Evolutionary conservation across 2,113 vertebrate genomes (phyloP), one percentile per base, ranked within the genome.

Genomic region (Antechinus stuartii): DNA sequence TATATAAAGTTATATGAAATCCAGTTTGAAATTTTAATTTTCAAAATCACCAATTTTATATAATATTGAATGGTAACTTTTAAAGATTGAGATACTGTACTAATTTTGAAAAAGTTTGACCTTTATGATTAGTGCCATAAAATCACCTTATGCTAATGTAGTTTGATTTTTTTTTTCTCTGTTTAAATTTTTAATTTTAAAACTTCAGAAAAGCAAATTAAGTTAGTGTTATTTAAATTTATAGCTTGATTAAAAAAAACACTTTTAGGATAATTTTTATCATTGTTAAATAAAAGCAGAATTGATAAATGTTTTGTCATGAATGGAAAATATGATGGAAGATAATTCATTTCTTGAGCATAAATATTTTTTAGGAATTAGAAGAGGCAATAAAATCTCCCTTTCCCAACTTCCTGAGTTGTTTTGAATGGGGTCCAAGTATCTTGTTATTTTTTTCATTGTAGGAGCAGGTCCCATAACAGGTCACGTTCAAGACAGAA

Each of bases 381-480:
- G 19, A 84, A 23, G n/a, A 76, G 35, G 14, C 61, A 76, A n/a
- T n/a, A n/a, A 35, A 84, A 84, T 23, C 16, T 84, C 42, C 35
- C 1, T 84, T 84, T 84, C n/a, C n/a, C 68, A 68, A 35, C 3
- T 42, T 42, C n/a, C 23, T 84, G 68, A 42, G n/a, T 42, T 84
- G 8, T 30, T n/a, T 23, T 23, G n/a, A 76, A 84, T 84, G 42
- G 35, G 68, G n/a, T 42, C 68, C 2, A 84, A 84, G 68, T 84
- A 84, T 42, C n/a, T 84, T 84, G 16, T 84, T 95, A 91, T 68
- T 26, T 98, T 90, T 91, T 96, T 95, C 98, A 5, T 24, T 97
- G 35, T 96, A 99, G 99, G 97, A 99, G 98, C 97, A 99, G 98
- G 92, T 98, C 99, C 35, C 98, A 99, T 6, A 99, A 99, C 96